These are phyloP conservation scores for Camponotus fellah DNA, from an alignment of 2,888 invertebrate species.

Conservation along the genomic window DNA sequence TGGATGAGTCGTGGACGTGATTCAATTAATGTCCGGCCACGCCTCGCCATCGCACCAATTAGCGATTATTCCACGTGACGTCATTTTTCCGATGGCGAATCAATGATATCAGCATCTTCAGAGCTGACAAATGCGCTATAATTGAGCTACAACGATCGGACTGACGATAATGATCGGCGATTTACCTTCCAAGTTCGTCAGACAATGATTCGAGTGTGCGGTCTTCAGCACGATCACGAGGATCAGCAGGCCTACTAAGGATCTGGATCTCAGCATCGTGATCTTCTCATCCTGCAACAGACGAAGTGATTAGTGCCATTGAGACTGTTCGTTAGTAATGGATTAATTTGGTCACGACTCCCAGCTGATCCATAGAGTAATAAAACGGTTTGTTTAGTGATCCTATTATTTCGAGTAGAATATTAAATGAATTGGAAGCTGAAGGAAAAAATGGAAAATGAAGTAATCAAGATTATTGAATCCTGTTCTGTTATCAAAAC, in stretches of 20 bases:
- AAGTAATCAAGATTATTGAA: background rate
- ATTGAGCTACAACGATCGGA: slow-evolving; percentile 30
- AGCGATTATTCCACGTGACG: slow-evolving; percentile 2
- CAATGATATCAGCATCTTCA: slow-evolving; percentile 34
- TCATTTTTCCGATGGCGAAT: background rate
- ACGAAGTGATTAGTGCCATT: background rate
- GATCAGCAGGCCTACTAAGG: slow-evolving; percentile 73
- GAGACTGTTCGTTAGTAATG: slow-evolving; percentile 43
- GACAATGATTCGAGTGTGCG: slow-evolving; percentile 77
- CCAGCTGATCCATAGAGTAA: background rate
- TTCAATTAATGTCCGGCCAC: slow-evolving; percentile 36
- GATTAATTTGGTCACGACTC: slow-evolving; percentile 37
- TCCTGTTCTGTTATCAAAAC: background rate
- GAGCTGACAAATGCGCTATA: slow-evolving; percentile 34
- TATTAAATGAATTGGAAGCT: background rate
- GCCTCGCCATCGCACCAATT: slow-evolving; percentile 11
- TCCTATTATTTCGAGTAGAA: background rate
- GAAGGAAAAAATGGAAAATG: background rate
- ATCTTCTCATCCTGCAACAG: slow-evolving; percentile 71
- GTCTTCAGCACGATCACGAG: slow-evolving; percentile 67
- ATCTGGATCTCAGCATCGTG: slow-evolving; percentile 77
- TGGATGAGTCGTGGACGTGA: slow-evolving; percentile 18
- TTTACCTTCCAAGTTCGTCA: slow-evolving; percentile 80
- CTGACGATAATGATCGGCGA: slow-evolving; percentile 31
- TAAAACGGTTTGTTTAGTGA: background rate